Base-by-base conservation (phyloP, 2,113 vertebrate genomes). In the Serinus canaria region DNA sequence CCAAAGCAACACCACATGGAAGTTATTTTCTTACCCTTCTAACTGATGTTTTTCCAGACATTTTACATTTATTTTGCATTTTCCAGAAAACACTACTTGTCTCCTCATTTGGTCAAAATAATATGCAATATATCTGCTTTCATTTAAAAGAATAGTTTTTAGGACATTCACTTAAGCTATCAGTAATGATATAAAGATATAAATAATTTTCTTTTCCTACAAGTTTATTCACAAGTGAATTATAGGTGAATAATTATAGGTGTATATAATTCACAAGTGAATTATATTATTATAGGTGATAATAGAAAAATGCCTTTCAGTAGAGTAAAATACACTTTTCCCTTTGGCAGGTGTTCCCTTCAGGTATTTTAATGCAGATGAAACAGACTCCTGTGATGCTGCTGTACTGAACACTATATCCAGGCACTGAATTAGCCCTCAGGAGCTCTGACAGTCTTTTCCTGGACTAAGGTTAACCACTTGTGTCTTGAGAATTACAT, bases 1-100 rank as follows among this genome's bases (percentile, higher is more conserved):
- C 15, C 22, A 39, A 6, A 24, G 63, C 24, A 50, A 55, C 20
- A 56, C 72, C 64, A 49, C 28, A 74, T 7, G 46, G 28, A 83
- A 95, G 56, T 27, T 93, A 58, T 92, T 93, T 87, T 89, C 86
- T 89, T 77, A 93, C 62, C 62, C 73, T 88, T 43, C 75, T 90
- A 91, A 90, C 1, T 58, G 77, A 67, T 78, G 35, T 28, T 89
- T 94, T 93, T 84, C 67, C 88, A 92, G 78, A 69, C 35, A 94
- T 90, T 90, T 94, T 80, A 88, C 33, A 62, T 76, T 94, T 84
- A 82, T 60, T 95, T 77, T 47, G 35, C 31, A 43, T 85, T 86
- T 91, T 70, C 85, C 85, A 87, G 72, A 84, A 90, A 94, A 81
- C 17, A 75, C 25, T 76, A 77, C 14, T 84, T 21, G 2, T 53